Evolutionary conservation across 2,113 vertebrate genomes (phyloP).

Genomic region (Plotosus lineatus): DNA sequence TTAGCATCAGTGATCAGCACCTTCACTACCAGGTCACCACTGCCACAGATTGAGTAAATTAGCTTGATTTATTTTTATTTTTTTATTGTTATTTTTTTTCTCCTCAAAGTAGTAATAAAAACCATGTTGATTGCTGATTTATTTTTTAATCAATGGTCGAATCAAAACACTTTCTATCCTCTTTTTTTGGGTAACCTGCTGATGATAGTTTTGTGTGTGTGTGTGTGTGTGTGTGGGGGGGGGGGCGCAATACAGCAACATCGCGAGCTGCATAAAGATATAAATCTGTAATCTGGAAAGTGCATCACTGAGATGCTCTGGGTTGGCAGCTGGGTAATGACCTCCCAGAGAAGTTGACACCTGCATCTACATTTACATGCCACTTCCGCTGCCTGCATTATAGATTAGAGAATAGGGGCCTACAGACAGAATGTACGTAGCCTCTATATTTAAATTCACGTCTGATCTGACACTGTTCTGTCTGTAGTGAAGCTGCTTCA

Average conservation of each 20-base stretch:
- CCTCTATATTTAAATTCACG: not conserved
- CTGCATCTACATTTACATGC: not conserved
- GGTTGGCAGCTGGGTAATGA: not conserved
- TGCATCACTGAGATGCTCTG: conserved; percentile 37
- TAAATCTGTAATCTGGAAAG: conserved; percentile 63
- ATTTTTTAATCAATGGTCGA: no score
- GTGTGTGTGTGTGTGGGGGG: no score
- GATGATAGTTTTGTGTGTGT: no score
- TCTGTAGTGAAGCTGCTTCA: not conserved
- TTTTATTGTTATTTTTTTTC: no score
- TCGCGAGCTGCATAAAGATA: conserved; percentile 59
- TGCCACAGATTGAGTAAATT: no score
- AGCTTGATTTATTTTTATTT: no score
- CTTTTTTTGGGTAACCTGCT: no score
- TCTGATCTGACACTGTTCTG: not conserved
- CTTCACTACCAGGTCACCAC: no score
- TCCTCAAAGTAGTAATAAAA: not conserved
- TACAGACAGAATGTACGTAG: not conserved
- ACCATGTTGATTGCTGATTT: not conserved
- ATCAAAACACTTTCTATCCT: no score
- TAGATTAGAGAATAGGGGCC: not conserved
- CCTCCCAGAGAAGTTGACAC: not conserved
- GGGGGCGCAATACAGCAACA: conserved; percentile 11
- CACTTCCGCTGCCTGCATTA: not conserved
- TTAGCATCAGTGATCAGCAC: no score